Evolutionary conservation across 1,140 invertebrate genomes (phyloP).

Genomic region (Heliconius hermathena): DNA sequence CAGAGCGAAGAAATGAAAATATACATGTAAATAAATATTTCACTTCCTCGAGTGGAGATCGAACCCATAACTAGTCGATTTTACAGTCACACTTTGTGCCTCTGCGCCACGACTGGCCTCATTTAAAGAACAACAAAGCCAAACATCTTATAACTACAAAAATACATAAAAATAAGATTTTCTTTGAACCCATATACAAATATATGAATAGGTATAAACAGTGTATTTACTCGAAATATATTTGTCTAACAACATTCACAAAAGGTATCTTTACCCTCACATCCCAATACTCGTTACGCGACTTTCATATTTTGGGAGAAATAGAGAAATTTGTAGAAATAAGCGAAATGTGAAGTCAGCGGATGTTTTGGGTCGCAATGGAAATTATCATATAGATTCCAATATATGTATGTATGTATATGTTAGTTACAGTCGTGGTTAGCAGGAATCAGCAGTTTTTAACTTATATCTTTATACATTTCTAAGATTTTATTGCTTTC

Average conservation of each 20-base stretch:
- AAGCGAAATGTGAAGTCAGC: background rate
- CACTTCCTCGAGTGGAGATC: no score
- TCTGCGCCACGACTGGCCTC: no score
- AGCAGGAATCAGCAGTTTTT: no score
- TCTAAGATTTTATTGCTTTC: no score
- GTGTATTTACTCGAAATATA: background rate
- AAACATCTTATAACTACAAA: no score
- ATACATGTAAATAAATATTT: no score
- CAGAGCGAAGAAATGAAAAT: no score
- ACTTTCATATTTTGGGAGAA: background rate
- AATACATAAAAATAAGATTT: background rate
- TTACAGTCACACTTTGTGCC: no score
- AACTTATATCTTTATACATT: no score
- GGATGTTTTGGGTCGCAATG: background rate
- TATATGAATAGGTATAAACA: background rate
- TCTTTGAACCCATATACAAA: background rate
- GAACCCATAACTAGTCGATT: no score
- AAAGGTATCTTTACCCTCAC: background rate
- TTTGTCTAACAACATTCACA: background rate
- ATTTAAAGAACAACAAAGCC: no score
- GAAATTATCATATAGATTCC: background rate
- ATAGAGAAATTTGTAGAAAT: background rate
- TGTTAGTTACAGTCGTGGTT: no score
- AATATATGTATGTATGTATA: background rate
- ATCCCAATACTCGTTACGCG: background rate